A percentile compares a stretch with the other conserved stretches of the same genome.
Conservation (phyloP, 2,113 vertebrate genomes). For the Apodemus speciosus region DNA sequence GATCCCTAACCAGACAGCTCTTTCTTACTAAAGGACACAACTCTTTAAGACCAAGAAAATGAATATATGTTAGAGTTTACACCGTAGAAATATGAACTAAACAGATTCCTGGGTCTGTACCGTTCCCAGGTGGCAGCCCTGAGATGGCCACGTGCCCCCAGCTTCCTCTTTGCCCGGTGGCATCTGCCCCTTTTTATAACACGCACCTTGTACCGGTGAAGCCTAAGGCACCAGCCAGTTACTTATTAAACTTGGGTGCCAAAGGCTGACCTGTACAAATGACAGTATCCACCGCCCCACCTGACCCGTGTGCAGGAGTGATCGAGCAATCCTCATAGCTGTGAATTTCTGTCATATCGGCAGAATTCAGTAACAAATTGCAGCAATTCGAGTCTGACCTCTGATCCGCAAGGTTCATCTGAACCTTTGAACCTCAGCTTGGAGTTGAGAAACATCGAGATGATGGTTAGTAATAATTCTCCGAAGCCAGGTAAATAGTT, state of each 20-base stretch:
- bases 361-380: conserved; percentile 85
- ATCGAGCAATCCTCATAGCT: conserved; percentile 77
- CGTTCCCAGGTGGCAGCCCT: neutral
- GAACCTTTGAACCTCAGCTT: conserved; percentile 84
- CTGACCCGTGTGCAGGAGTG: conserved; percentile 61
- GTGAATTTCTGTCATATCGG: conserved; percentile 87
- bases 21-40: conserved; percentile 27
- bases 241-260: conserved; percentile 89
- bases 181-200: conserved; percentile 87
- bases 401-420: conserved; percentile 82
- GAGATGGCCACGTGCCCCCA: neutral
- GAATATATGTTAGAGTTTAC: neutral
- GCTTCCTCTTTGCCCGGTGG: conserved; percentile 71
- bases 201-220: conserved; percentile 86
- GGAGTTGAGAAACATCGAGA: conserved; percentile 81
- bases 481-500: conserved; percentile 68
- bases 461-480: conserved; percentile 65
- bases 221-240: conserved; percentile 83
- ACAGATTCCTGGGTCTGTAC: neutral
- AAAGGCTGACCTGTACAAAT: conserved; percentile 86
- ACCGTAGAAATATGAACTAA: neutral
- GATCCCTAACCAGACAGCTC: neutral
- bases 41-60: conserved; percentile 38
- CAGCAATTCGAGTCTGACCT: conserved; percentile 85
- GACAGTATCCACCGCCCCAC: conserved; percentile 81